Evolutionary conservation across 2,797 vertebrate species (phyloP).

Genomic region (Nyctalus aviator): DNA sequence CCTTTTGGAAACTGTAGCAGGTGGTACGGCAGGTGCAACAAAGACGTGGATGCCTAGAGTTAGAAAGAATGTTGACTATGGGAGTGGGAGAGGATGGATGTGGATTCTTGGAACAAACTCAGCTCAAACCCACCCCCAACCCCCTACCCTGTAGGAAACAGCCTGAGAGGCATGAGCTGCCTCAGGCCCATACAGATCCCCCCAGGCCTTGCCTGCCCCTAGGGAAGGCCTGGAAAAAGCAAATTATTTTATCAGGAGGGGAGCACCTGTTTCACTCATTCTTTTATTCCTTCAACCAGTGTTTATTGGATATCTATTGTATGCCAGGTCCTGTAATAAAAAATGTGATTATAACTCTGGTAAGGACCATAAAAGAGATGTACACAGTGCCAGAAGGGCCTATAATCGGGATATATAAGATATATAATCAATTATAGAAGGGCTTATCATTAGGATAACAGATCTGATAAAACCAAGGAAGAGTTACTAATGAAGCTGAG

Average conservation of each 20-base stretch:
- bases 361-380: conserved; percentile 24
- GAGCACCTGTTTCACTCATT: background rate
- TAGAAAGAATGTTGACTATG: background rate
- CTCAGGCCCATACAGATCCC: fast-evolving
- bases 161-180: background rate
- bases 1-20: background rate
- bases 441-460: background rate
- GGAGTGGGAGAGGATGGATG: background rate
- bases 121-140: background rate
- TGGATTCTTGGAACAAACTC: background rate
- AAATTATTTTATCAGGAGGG: background rate
- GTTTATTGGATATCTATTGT: conserved; percentile 24
- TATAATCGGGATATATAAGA: background rate
- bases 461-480: conserved; percentile 16
- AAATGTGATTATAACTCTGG: conserved; percentile 16
- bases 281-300: background rate
- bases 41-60: background rate
- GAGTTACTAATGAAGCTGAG: background rate
- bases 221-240: background rate
- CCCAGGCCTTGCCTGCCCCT: background rate
- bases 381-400: background rate
- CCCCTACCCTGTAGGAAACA: background rate
- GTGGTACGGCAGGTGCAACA: background rate
- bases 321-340: conserved; percentile 4
- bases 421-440: background rate